phyloP scores from a whole-genome alignment of 2,113 vertebrate species.

The Phycodurus eques region DNA sequence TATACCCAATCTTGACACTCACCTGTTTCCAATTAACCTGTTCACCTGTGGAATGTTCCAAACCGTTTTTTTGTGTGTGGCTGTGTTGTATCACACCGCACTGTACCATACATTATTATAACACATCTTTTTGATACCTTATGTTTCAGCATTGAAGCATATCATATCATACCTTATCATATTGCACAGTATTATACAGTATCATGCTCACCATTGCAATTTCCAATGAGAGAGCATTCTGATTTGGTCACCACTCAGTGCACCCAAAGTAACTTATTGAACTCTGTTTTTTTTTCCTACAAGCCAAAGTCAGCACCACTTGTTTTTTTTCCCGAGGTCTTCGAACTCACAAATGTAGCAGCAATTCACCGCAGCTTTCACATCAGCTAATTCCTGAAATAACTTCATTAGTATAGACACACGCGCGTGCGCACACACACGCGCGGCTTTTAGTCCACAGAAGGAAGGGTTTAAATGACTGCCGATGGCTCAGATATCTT shows the following conservation, averaged over 20 bases:
- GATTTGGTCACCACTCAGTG: neutral
- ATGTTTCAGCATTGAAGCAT: too few relatives aligned
- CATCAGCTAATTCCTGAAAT: conserved; percentile 33
- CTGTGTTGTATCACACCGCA: too few relatives aligned
- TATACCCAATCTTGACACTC: too few relatives aligned
- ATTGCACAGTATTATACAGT: too few relatives aligned
- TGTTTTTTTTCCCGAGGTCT: conserved; percentile 18
- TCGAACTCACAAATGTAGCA: conserved; percentile 23
- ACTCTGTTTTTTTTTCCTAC: neutral
- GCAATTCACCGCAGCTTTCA: conserved; percentile 22
- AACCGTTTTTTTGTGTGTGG: too few relatives aligned
- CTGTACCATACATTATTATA: too few relatives aligned
- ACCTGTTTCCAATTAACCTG: too few relatives aligned
- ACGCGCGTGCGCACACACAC: conserved; percentile 25
- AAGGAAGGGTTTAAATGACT: conserved; percentile 48
- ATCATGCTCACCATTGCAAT: too few relatives aligned
- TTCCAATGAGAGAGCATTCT: neutral
- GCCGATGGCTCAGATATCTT: conserved; percentile 55
- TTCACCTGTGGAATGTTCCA: too few relatives aligned
- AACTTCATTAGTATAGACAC: conserved; percentile 55
- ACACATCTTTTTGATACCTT: too few relatives aligned
- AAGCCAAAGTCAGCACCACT: neutral
- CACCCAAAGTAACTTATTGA: neutral
- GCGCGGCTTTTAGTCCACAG: conserved; percentile 43
- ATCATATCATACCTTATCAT: too few relatives aligned